Percentiles rank a stretch among this genome's conserved stretches.
These are phyloP conservation scores for Triplophysa rosa DNA, from an alignment of 2,113 vertebrate species.

Conservation along the genomic window DNA sequence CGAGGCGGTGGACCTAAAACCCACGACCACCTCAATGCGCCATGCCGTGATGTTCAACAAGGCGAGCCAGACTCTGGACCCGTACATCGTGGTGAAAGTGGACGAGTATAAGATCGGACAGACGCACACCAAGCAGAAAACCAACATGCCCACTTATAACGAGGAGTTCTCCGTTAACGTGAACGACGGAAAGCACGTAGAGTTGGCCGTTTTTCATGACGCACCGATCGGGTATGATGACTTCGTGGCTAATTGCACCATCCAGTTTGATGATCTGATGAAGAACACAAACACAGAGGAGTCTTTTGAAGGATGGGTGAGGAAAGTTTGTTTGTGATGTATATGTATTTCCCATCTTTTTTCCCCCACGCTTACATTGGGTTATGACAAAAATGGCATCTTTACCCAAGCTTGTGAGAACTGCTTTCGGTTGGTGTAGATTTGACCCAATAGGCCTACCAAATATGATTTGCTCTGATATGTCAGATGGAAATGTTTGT, in stretches of 20 bases:
- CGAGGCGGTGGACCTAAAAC: conserved; percentile 91
- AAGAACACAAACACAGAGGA: conserved; percentile 79
- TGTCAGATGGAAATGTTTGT: no score
- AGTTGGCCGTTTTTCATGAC: conserved; percentile 93
- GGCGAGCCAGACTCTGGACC: conserved; percentile 78
- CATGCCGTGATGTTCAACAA: conserved; percentile 91
- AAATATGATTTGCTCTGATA: no score
- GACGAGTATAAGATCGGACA: conserved; percentile 91
- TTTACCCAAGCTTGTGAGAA: neutral
- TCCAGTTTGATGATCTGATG: conserved; percentile 87
- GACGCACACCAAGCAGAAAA: conserved; percentile 93
- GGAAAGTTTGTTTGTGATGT: conserved; percentile 48
- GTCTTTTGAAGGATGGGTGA: conserved; percentile 94
- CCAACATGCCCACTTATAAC: conserved; percentile 93
- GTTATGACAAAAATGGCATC: neutral
- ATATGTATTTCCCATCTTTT: neutral
- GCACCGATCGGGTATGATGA: conserved; percentile 97
- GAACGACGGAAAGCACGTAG: conserved; percentile 81
- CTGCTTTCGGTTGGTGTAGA: neutral
- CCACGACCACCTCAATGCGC: conserved; percentile 87
- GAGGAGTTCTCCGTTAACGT: conserved; percentile 91
- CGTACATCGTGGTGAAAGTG: conserved; percentile 94
- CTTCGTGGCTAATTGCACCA: conserved; percentile 94
- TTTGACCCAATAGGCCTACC: neutral
- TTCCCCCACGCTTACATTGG: neutral